Evolutionary conservation across 2,113 vertebrate genomes (phyloP).

Genomic region (Notechis scutatus): DNA sequence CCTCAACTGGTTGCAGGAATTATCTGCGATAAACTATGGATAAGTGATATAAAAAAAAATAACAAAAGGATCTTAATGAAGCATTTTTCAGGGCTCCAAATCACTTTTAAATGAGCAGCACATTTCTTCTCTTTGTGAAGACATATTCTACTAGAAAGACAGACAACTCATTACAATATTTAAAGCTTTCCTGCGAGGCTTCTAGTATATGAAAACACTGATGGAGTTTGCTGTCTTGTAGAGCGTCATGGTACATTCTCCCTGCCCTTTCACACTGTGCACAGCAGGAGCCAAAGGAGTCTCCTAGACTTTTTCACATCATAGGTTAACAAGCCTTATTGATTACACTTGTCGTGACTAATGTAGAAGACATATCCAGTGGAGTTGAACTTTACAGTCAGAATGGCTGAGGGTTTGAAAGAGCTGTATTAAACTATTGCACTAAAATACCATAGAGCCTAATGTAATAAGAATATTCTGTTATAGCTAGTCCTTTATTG

Average conservation of each 20-base stretch:
- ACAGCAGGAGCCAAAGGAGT: constrained; percentile 15
- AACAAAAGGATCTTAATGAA: constrained; percentile 20
- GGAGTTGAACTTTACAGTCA: constrained; percentile 21
- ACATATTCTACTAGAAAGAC: constrained; percentile 44
- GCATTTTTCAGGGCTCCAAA: constrained; percentile 8
- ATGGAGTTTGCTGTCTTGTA: constrained; percentile 49
- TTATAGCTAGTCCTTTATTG: background rate
- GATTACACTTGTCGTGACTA: constrained; percentile 48
- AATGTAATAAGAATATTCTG: background rate
- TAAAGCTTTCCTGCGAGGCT: constrained; percentile 36
- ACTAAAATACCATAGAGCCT: background rate
- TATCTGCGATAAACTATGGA: background rate
- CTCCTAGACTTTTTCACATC: constrained; percentile 35
- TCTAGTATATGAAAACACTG: constrained; percentile 49
- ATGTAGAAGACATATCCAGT: constrained; percentile 45
- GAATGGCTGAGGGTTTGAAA: background rate
- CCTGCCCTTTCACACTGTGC: constrained; percentile 10
- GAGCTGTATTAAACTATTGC: no score
- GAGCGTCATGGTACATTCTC: constrained; percentile 20
- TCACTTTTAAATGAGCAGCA: constrained; percentile 38
- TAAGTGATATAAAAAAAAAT: background rate
- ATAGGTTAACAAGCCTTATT: constrained; percentile 53
- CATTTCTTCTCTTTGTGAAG: constrained; percentile 47
- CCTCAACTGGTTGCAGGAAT: background rate
- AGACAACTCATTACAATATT: constrained; percentile 29